phyloP scores from a whole-genome alignment of 2,888 invertebrate species.

The Ormyrus pomaceus region DNA sequence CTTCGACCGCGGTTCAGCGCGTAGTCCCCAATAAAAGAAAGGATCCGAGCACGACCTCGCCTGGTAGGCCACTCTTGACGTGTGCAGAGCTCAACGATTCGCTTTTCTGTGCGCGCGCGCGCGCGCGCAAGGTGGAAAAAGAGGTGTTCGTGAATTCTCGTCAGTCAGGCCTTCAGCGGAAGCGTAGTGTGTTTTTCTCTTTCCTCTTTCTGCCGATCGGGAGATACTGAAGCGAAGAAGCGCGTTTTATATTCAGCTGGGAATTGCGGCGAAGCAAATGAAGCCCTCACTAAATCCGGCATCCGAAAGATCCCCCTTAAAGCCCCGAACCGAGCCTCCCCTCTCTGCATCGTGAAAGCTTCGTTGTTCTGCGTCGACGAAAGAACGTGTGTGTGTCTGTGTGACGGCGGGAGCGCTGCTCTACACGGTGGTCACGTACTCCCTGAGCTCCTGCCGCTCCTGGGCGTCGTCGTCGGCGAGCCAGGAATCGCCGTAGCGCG shows the following conservation, averaged over 20 bases:
- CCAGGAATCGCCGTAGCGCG: slow-evolving; percentile 64
- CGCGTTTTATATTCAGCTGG: no score
- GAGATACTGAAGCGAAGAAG: not conserved
- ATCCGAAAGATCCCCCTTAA: slow-evolving; percentile 28
- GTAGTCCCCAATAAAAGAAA: no score
- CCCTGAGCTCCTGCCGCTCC: slow-evolving; percentile 64
- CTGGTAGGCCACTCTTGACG: no score
- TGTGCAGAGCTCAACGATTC: no score
- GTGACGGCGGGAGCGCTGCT: not conserved
- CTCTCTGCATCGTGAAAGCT: not conserved
- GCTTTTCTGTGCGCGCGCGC: no score
- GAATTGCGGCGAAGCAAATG: no score
- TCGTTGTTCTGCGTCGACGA: slow-evolving; percentile 48
- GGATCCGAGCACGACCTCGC: no score
- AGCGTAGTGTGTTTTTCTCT: not conserved
- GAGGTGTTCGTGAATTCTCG: no score
- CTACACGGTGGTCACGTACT: slow-evolving; percentile 73
- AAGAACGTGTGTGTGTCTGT: not conserved
- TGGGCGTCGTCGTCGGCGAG: slow-evolving; percentile 43
- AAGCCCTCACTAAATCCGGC: not conserved
- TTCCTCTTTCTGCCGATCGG: not conserved
- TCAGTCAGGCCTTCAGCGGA: not conserved
- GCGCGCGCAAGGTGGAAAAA: no score
- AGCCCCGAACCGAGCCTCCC: not conserved
- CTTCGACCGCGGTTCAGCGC: no score